These are phyloP conservation scores for Larimichthys crocea DNA, from an alignment of 2,113 vertebrate genomes.

Conservation along the genomic window DNA sequence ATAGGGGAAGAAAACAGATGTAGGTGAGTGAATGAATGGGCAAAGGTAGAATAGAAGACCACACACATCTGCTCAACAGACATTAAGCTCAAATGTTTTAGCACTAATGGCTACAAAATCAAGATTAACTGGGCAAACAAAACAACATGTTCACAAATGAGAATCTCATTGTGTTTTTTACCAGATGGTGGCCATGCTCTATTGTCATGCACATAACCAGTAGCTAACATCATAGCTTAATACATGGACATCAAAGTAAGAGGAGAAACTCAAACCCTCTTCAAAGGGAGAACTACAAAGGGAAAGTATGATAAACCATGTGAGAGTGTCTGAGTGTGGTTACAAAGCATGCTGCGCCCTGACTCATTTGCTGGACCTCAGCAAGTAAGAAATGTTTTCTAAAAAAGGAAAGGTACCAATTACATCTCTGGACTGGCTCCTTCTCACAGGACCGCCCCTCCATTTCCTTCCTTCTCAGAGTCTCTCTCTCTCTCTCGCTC, in stretches of 20 bases:
- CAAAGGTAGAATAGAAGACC: constrained; percentile 55
- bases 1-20: constrained; percentile 63
- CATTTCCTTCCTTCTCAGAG: constrained; percentile 57
- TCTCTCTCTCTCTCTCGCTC: constrained; percentile 14
- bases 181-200: constrained; percentile 35
- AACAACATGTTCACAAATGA: constrained; percentile 8
- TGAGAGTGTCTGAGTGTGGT: constrained; percentile 65
- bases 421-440: constrained; percentile 72
- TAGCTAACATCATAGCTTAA: constrained; percentile 62
- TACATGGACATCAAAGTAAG: constrained; percentile 57
- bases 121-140: background rate
- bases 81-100: constrained; percentile 25
- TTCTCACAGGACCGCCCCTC: constrained; percentile 62
- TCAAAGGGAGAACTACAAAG: constrained; percentile 79
- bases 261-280: constrained; percentile 55
- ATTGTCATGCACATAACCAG: constrained; percentile 60
- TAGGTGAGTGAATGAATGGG: constrained; percentile 14
- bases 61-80: constrained; percentile 56
- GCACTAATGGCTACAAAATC: background rate
- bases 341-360: constrained; percentile 63
- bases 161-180: constrained; percentile 10
- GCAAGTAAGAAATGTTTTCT: constrained; percentile 71
- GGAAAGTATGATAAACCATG: constrained; percentile 69
- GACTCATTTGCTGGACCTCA: constrained; percentile 76
- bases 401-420: constrained; percentile 82